phyloP scores from a whole-genome alignment of 2,113 vertebrate genomes.

The Meles meles region DNA sequence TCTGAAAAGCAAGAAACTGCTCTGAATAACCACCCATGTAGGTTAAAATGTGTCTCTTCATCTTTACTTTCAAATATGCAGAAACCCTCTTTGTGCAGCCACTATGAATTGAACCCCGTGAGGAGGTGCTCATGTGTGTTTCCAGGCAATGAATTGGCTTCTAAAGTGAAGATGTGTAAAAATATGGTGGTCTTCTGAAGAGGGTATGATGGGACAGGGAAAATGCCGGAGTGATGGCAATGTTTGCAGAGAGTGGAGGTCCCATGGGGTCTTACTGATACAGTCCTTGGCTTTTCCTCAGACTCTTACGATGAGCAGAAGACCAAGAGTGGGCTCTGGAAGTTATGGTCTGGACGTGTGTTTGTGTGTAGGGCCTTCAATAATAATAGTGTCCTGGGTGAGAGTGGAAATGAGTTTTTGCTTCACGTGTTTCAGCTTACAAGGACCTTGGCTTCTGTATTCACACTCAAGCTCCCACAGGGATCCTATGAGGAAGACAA shows the following conservation, averaged over 20 bases:
- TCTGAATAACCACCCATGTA: too few relatives aligned
- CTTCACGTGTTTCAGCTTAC: neutral
- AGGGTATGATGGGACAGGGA: accelerated
- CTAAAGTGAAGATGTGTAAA: neutral
- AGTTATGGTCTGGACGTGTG: too few relatives aligned
- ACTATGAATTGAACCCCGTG: neutral
- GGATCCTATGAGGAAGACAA: neutral
- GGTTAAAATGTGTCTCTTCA: accelerated
- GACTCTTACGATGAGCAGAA: neutral
- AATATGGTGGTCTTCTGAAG: neutral
- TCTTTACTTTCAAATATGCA: neutral
- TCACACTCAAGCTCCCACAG: neutral
- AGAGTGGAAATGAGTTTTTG: neutral
- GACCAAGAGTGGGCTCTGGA: too few relatives aligned
- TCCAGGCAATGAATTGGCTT: neutral
- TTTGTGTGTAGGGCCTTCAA: too few relatives aligned
- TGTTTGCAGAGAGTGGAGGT: neutral
- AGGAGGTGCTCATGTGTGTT: neutral
- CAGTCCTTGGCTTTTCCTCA: neutral
- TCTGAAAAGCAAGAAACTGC: neutral
- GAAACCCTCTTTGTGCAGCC: neutral
- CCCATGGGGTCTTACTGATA: accelerated
- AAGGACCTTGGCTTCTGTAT: neutral
- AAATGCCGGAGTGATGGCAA: too few relatives aligned
- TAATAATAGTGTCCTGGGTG: neutral